Conservation (phyloP, 2,113 vertebrate species). For the Elephantulus edwardii region DNA sequence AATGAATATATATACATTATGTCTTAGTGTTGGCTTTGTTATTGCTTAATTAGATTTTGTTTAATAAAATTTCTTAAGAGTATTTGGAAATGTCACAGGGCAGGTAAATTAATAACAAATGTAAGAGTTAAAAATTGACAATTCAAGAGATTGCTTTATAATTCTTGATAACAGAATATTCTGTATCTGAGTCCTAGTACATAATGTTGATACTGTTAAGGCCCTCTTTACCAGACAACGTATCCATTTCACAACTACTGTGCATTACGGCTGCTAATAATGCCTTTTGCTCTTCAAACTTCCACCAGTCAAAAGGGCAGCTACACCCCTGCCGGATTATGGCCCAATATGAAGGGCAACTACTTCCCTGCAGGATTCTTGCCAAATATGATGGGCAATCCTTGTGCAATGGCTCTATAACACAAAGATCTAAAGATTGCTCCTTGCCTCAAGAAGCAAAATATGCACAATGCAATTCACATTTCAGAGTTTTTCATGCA, state of each 20-base stretch:
- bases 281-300: background rate
- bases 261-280: background rate
- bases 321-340: background rate
- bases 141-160: background rate
- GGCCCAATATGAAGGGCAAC: background rate
- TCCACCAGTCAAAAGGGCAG: background rate
- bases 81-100: background rate
- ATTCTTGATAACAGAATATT: background rate
- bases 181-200: background rate
- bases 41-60: slow-evolving; percentile 32
- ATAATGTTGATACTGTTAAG: accelerated
- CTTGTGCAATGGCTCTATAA: background rate
- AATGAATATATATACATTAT: background rate
- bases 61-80: background rate
- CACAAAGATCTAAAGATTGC: background rate
- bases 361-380: background rate
- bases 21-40: slow-evolving; percentile 9
- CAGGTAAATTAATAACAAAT: background rate
- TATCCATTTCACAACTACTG: background rate
- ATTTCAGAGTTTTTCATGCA: background rate
- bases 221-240: background rate
- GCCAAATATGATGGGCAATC: background rate
- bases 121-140: background rate
- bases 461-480: background rate
- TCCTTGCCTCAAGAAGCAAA: background rate